Evolutionary conservation across 2,888 invertebrate species (phyloP).

Genomic region (Oscheius sp.): DNA sequence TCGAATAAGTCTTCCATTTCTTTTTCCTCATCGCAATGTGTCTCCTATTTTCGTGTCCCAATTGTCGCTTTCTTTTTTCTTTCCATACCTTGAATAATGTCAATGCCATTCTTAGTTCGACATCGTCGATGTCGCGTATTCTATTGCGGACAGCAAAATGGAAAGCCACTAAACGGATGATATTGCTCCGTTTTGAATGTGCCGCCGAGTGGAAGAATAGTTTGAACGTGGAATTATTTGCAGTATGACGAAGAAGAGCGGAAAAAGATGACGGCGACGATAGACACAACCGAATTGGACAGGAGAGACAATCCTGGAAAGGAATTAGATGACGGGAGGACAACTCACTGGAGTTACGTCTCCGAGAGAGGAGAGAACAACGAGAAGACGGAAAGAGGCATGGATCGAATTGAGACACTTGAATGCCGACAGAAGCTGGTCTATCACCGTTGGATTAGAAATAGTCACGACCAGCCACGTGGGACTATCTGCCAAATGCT

Average conservation of each 20-base stretch:
- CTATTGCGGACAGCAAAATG: conserved; percentile 17
- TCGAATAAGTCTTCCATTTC: conserved; percentile 3
- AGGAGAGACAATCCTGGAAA: conserved; percentile 13
- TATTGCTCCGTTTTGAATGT: background rate
- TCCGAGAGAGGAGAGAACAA: background rate
- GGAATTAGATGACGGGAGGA: background rate
- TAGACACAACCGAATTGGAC: conserved; percentile 16
- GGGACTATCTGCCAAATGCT: background rate
- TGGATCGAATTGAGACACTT: background rate
- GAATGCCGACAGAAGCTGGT: background rate
- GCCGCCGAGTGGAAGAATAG: conserved; percentile 12
- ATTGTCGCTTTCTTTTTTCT: too few species aligned
- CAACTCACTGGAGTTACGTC: background rate
- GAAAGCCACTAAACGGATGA: conserved; percentile 6
- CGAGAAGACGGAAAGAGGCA: conserved; percentile 7
- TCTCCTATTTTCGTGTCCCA: too few species aligned
- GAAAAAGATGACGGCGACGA: background rate
- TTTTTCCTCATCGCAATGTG: conserved; percentile 12
- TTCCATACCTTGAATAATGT: conserved; percentile 9
- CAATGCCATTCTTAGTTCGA: conserved; percentile 10
- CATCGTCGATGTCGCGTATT: background rate
- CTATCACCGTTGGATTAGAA: background rate
- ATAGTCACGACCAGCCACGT: conserved; percentile 9
- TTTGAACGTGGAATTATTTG: background rate
- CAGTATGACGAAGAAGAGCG: background rate